A percentile compares a stretch with the other conserved stretches of the same genome.
These are phyloP conservation scores for Maconellicoccus hirsutus DNA, from an alignment of 1,140 invertebrate genomes.

Conservation along the genomic window DNA sequence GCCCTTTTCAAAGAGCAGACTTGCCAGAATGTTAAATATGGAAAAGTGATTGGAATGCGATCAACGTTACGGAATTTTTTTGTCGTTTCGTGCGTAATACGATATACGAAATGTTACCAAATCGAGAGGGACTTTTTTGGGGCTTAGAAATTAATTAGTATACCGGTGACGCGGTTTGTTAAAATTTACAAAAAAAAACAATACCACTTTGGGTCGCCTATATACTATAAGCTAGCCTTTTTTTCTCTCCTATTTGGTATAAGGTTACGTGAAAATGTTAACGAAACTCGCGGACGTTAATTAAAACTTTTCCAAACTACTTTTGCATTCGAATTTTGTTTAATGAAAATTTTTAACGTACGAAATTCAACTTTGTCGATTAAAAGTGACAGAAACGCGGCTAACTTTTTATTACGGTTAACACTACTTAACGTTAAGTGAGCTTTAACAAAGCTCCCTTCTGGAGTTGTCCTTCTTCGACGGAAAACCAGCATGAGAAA, in stretches of 20 bases:
- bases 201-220: background rate
- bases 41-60: background rate
- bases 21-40: background rate
- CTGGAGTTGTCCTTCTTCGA: no score
- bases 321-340: conserved; percentile 1
- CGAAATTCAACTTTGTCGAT: conserved; percentile 4
- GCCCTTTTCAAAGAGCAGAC: no score
- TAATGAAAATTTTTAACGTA: background rate
- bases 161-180: background rate
- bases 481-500: no score
- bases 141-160: background rate
- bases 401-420: conserved; percentile 4
- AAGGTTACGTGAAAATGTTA: conserved; percentile 5
- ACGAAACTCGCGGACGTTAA: background rate
- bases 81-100: background rate
- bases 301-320: conserved; percentile 5
- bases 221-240: background rate
- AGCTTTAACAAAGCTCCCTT: background rate
- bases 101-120: no score
- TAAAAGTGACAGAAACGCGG: conserved; percentile 3
- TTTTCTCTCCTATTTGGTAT: background rate
- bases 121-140: no score
- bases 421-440: background rate
- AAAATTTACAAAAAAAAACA: background rate
- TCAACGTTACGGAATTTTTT: no score